phyloP scores from a whole-genome alignment of 2,888 invertebrate genomes.

The Drosophila paranaensis region DNA sequence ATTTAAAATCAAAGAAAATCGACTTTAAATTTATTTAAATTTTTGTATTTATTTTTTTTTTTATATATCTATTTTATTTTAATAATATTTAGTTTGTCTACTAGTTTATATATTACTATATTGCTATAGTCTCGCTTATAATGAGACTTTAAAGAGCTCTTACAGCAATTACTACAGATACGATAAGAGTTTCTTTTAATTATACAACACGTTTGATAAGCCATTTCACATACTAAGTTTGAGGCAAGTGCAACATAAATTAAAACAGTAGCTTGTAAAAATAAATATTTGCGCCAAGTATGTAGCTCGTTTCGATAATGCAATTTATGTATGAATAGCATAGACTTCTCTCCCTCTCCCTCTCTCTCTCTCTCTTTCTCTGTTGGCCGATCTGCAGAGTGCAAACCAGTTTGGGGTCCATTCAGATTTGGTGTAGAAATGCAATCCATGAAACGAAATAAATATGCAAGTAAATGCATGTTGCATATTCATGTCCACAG shows the following conservation, averaged over 20 bases:
- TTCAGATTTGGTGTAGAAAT: constrained; percentile 48
- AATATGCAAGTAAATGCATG: constrained; percentile 51
- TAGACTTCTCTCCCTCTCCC: background rate
- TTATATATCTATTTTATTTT: background rate
- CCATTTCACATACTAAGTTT: constrained; percentile 10
- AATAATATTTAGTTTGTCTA: no score
- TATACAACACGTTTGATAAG: constrained; percentile 2
- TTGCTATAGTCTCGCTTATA: background rate
- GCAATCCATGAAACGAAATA: constrained; percentile 41
- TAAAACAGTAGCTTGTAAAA: constrained; percentile 50
- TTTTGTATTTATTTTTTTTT: no score
- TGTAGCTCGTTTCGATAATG: constrained; percentile 44
- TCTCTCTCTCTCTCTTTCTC: background rate
- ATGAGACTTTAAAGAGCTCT: background rate
- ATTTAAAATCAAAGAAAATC: no score
- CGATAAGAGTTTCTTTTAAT: constrained; percentile 11
- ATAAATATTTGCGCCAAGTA: constrained; percentile 40
- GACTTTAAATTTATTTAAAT: background rate
- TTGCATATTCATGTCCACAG: constrained; percentile 53
- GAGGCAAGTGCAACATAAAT: constrained; percentile 26
- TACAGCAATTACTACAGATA: constrained; percentile 10
- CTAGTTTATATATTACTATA: no score
- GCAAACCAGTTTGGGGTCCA: constrained; percentile 43
- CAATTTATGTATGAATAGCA: constrained; percentile 40
- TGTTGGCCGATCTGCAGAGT: background rate